Evolutionary conservation across 2,888 invertebrate genomes (phyloP).

Genomic region (Ophioninae sp.): DNA sequence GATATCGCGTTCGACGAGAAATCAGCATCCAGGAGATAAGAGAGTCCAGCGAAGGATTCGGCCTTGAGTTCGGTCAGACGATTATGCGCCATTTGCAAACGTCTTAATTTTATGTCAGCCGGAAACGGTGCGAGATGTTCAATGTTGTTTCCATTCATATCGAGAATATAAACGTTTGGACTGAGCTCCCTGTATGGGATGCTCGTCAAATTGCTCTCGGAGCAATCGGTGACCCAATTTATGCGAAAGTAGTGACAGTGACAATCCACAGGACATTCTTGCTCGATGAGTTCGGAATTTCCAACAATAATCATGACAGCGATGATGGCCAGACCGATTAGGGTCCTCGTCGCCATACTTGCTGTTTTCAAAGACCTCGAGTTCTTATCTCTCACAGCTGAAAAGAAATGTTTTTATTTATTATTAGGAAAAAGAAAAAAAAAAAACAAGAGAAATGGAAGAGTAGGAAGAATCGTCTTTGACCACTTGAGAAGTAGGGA

Average conservation of each 20-base stretch:
- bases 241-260: slow-evolving; percentile 89
- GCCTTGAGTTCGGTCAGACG: slow-evolving; percentile 83
- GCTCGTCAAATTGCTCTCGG: slow-evolving; percentile 87
- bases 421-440: slow-evolving; percentile 10
- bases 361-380: slow-evolving; percentile 8
- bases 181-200: slow-evolving; percentile 87
- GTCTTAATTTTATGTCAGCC: slow-evolving; percentile 86
- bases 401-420: slow-evolving; percentile 44
- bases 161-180: slow-evolving; percentile 86
- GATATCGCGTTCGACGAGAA: slow-evolving; percentile 86
- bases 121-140: slow-evolving; percentile 85
- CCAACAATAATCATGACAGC: slow-evolving; percentile 74
- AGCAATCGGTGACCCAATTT: slow-evolving; percentile 90
- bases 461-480: slow-evolving; percentile 7
- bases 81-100: slow-evolving; percentile 87
- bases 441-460: too few species aligned
- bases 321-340: slow-evolving; percentile 63
- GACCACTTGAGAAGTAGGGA: not conserved
- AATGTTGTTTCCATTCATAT: slow-evolving; percentile 87
- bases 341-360: slow-evolving; percentile 66
- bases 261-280: slow-evolving; percentile 88
- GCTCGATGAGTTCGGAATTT: slow-evolving; percentile 85
- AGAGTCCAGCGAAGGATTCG: slow-evolving; percentile 85
- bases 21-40: slow-evolving; percentile 87
- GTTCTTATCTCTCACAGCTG: not conserved